phyloP scores from a whole-genome alignment of 2,888 invertebrate genomes.

The Protophormia terraenovae region DNA sequence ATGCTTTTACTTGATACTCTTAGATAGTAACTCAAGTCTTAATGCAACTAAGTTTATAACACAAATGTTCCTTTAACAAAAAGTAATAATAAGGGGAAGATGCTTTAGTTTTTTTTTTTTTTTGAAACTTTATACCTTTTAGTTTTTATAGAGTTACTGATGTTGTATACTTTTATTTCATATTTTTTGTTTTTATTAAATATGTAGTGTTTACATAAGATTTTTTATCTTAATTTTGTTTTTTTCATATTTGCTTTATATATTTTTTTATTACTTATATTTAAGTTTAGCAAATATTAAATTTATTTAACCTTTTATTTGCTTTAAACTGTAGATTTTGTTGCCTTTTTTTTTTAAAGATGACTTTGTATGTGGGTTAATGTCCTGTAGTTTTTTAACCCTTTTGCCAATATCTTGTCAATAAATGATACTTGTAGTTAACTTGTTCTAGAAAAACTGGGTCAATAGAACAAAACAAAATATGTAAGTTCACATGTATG shows the following conservation, averaged over 20 bases:
- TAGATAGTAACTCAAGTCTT: neutral
- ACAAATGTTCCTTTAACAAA: neutral
- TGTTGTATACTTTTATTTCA: neutral
- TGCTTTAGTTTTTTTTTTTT: neutral
- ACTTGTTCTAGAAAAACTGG: constrained; percentile 44
- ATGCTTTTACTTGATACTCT: neutral
- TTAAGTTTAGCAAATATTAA: constrained; percentile 33
- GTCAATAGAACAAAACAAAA: constrained; percentile 39
- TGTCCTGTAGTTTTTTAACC: constrained; percentile 62
- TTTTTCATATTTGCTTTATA: neutral
- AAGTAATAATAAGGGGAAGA: neutral
- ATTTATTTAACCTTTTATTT: constrained; percentile 43
- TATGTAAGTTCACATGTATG: neutral
- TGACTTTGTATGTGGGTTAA: constrained; percentile 61
- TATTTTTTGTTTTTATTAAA: neutral
- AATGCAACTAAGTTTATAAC: neutral
- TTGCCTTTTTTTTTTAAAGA: neutral
- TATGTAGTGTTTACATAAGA: neutral
- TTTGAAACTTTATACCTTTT: neutral
- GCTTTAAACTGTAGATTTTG: neutral
- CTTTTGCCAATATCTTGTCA: constrained; percentile 53
- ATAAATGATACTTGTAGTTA: constrained; percentile 30
- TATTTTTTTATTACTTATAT: neutral
- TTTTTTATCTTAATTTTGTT: constrained; percentile 16
- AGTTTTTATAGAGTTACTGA: too few species aligned